Percentiles rank a stretch among this genome's conserved stretches.
Conservation (phyloP, 2,888 invertebrate species). For the Dryococelus australis region DNA sequence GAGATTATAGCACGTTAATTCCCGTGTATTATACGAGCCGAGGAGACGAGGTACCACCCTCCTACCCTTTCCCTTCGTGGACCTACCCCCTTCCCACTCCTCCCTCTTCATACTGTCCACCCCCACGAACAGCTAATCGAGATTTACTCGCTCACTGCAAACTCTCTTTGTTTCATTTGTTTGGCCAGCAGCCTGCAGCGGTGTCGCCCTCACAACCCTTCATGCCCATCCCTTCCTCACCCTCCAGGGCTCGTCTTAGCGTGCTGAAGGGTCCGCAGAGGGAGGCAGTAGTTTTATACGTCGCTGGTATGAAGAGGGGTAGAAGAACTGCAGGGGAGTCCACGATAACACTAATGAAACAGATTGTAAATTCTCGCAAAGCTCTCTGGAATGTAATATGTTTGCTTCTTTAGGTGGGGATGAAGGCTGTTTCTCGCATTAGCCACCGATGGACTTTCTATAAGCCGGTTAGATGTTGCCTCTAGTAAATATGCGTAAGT, state of each 20-base stretch:
- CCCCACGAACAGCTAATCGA: not conserved
- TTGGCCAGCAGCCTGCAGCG: not conserved
- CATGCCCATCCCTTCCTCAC: not conserved
- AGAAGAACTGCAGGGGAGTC: not conserved
- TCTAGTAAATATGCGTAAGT: not conserved
- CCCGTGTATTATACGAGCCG: constrained; percentile 18
- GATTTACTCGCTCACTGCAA: constrained; percentile 16
- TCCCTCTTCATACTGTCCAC: not conserved
- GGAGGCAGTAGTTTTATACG: not conserved
- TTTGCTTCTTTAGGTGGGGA: not conserved
- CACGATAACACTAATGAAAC: constrained; percentile 5
- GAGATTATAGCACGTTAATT: constrained; percentile 23
- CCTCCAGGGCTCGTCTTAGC: not conserved
- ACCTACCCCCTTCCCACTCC: no score
- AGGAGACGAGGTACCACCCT: constrained; percentile 16
- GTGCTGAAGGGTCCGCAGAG: not conserved
- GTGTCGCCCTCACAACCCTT: not conserved
- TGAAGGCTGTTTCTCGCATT: not conserved
- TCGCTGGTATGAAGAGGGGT: not conserved
- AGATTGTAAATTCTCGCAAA: constrained; percentile 16
- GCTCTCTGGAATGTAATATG: constrained; percentile 5
- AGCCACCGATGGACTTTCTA: not conserved
- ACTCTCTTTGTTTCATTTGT: not conserved
- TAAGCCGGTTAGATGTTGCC: not conserved
- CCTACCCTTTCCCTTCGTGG: not conserved